phyloP scores from a whole-genome alignment of 2,797 vertebrate genomes.

The Enteromius fasciolatus region DNA sequence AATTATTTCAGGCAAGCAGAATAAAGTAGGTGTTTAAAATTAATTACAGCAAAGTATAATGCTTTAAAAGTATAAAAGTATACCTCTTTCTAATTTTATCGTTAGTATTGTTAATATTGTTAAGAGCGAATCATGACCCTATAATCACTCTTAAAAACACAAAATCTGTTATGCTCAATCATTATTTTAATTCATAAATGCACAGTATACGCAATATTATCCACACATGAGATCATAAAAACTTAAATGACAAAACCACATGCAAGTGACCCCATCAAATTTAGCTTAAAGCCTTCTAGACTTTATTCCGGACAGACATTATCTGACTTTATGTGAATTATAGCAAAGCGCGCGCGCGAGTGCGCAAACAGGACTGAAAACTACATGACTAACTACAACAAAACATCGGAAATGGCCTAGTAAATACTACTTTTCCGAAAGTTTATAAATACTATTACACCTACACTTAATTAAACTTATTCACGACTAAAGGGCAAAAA shows the following conservation, averaged over 20 bases:
- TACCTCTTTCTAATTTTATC: not conserved
- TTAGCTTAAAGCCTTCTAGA: not conserved
- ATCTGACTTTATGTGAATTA: not conserved
- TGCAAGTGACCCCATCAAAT: conserved; percentile 1
- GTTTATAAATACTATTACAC: not conserved
- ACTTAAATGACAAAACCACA: not conserved
- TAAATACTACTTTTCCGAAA: not conserved
- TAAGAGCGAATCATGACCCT: not conserved
- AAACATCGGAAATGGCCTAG: not conserved
- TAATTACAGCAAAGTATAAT: not conserved
- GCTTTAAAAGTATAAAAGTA: not conserved
- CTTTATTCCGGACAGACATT: not conserved
- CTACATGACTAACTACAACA: not conserved
- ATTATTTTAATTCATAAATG: not conserved
- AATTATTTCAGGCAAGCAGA: not conserved
- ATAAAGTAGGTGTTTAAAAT: not conserved
- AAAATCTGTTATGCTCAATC: not conserved
- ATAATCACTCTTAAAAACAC: not conserved
- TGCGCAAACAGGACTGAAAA: not conserved
- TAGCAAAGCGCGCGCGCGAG: not conserved
- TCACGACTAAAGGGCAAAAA: not conserved
- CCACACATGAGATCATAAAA: not conserved
- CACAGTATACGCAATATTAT: not conserved
- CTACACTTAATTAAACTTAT: not conserved
- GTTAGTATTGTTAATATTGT: not conserved